A percentile compares a stretch with the other conserved stretches of the same genome.
phyloP scores from a whole-genome alignment of 2,113 vertebrate species.

The Pterocles orientalis region DNA sequence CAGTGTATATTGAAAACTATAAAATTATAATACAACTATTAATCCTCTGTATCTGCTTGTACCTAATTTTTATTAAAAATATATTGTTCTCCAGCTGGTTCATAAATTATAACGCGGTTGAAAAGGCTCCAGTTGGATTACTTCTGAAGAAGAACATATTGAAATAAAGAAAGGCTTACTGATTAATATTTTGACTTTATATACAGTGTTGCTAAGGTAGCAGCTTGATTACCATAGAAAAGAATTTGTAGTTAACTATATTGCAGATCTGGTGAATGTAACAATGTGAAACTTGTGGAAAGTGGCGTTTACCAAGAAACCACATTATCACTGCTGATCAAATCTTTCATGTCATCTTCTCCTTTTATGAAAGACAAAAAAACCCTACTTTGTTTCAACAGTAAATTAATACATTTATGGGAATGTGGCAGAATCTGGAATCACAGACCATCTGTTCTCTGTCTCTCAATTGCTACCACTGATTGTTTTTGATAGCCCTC shows the following conservation, averaged over 20 bases:
- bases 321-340: background rate
- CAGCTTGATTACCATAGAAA: slow-evolving; percentile 11
- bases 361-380: slow-evolving; percentile 44
- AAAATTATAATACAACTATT: slow-evolving; percentile 81
- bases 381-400: background rate
- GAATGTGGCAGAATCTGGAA: slow-evolving; percentile 49
- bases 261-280: background rate
- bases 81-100: slow-evolving; percentile 68
- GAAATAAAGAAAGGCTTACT: slow-evolving; percentile 20
- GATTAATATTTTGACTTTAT: slow-evolving; percentile 54
- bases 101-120: slow-evolving; percentile 51
- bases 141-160: slow-evolving; percentile 32
- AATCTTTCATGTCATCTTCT: slow-evolving; percentile 17
- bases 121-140: slow-evolving; percentile 42
- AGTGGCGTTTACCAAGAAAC: slow-evolving; percentile 27
- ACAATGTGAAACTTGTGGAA: background rate
- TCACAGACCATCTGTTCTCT: slow-evolving; percentile 51
- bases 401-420: slow-evolving; percentile 55
- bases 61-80: slow-evolving; percentile 82
- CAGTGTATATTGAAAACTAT: slow-evolving; percentile 70
- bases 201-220: background rate
- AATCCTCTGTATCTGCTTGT: slow-evolving; percentile 80
- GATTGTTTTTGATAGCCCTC: slow-evolving; percentile 20
- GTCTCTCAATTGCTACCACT: slow-evolving; percentile 25
- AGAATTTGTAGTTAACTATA: slow-evolving; percentile 20